Evolutionary conservation across 2,888 invertebrate species (phyloP).

Genomic region (Volucella inflata): DNA sequence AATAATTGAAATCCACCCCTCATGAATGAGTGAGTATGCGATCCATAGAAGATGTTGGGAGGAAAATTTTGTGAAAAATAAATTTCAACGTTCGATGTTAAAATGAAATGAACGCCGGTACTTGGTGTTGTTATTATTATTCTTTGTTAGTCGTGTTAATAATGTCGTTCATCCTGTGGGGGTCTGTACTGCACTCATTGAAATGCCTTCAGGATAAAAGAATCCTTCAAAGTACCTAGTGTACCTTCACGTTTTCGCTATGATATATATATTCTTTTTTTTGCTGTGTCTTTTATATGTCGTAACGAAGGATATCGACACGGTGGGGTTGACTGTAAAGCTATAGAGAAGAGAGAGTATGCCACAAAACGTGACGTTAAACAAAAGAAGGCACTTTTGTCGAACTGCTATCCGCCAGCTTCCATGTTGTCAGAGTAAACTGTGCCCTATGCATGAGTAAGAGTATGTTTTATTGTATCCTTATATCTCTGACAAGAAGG

Average conservation of each 20-base stretch:
- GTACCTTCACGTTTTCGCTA: slow-evolving; percentile 58
- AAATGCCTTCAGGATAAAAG: slow-evolving; percentile 73
- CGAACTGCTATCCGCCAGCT: slow-evolving; percentile 75
- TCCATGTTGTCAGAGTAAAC: slow-evolving; percentile 76
- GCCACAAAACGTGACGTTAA: slow-evolving; percentile 77
- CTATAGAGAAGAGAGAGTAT: slow-evolving; percentile 49
- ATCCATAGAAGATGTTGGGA: slow-evolving; percentile 25
- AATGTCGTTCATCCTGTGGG: slow-evolving; percentile 59
- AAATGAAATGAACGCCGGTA: slow-evolving; percentile 75
- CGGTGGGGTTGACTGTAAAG: slow-evolving; percentile 73
- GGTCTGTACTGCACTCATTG: slow-evolving; percentile 62
- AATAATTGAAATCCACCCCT: slow-evolving; percentile 69
- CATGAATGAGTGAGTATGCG: slow-evolving; percentile 4
- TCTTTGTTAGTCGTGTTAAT: slow-evolving; percentile 70
- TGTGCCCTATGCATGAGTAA: not conserved
- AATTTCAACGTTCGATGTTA: slow-evolving; percentile 46
- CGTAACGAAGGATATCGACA: slow-evolving; percentile 70
- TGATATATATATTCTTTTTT: slow-evolving; percentile 34
- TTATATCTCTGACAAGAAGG: slow-evolving; percentile 63
- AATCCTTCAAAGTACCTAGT: slow-evolving; percentile 69
- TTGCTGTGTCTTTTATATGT: slow-evolving; percentile 16
- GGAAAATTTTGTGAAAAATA: slow-evolving; percentile 72
- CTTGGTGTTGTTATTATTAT: slow-evolving; percentile 75
- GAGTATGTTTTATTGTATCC: slow-evolving; percentile 42
- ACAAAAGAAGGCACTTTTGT: slow-evolving; percentile 77